Evolutionary conservation across 2,888 invertebrate species (phyloP), one percentile per base, ranked within the genome.

Genomic region (Xestobium rufovillosum): DNA sequence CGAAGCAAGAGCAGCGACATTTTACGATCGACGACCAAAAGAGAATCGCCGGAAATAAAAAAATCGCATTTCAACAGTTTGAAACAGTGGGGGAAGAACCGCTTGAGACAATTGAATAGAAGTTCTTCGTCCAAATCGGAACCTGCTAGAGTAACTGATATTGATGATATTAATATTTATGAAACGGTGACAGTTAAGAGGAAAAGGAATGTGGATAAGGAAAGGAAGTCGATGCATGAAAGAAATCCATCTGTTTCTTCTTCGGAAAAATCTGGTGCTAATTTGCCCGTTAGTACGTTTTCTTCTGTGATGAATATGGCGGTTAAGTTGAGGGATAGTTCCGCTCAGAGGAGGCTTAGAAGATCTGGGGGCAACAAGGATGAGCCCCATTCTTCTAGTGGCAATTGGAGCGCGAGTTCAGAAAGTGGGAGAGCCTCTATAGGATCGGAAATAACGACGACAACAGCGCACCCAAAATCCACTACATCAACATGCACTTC

Each of bases 331-430:
- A 71, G 89, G 46, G 83, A 82, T 49, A 78, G 82, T 34, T 78
- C 85, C 2, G 73, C 76, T 19, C 78, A 83, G 61, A 74, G 82
- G 50, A 68, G 84, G 45, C 73, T 81, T 53, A 70, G 84, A 41
- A 70, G 83, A 43, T 75, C 75, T 23, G 80, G 76, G 11, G 66
- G 71, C 29, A 66, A 69, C 35, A 83, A 81, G 61, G 88, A 89
- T 44, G 86, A 88, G 56, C 83, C 82, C 19, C 85, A 90, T 65
- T 90, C 90, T 1, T 89, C 89, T 9, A 85, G 87, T 53, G 94
- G 94, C 25, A 92, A 94, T 66, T 94, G 94, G 94, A 89, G 89
- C 49, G 91, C 88, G 2, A 91, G 90, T 57, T 89, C 89, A 1
- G 88, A 88, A 62, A 88, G 87, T 35, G 88, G 88, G 12, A 71